Base-by-base conservation (phyloP, 2,888 invertebrate species). In the Drosophila maculinotata region DNA sequence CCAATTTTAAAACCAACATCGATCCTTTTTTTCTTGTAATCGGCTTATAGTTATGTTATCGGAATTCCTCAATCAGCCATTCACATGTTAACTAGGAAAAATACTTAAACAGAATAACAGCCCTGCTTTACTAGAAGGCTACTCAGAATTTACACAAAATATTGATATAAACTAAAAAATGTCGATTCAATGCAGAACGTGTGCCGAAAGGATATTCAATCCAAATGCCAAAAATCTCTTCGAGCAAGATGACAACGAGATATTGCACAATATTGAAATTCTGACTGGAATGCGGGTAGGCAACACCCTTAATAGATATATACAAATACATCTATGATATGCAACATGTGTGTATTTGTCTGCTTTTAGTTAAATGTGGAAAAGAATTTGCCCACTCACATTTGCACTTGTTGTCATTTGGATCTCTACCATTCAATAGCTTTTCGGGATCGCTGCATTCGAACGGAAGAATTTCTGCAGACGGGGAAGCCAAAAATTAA, bases 271-370 rank as follows among this genome's bases (percentile, higher is more conserved):
- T 12, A 56, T 84, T 1, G 42, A 66, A 59, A 33, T 28, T 14
- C 17, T 79, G 0, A 76, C 66, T 23, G 71, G 81, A 17, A 31
- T 75, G 3, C 47, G 33, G 54, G 83, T 79, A 45, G 49, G 58
- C 7, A 36, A 17, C 10, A 12, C 3, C 4, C 7, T 17, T 9
- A 28, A 3, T 14, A 31, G 0, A 26, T 10, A 25, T 33, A 6
- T 12, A 23, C 14, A 30, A 2, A 17, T 9, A 33, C 14, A 9
- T n/a, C 12, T 20, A 23, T 39, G 3, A 10, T 17, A 38, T 51
- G 23, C 12, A 42, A 36, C 9, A 53, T 26, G 8, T 63, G n/a
- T 39, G 12, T 39, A n/a, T n/a, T n/a, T n/a, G 6, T 35, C 14
- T 28, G 9, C 15, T 51, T 60, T 10, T 6, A 71, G 71, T 12